phyloP scores from a whole-genome alignment of 2,888 invertebrate species.

The Candidula unifasciata region DNA sequence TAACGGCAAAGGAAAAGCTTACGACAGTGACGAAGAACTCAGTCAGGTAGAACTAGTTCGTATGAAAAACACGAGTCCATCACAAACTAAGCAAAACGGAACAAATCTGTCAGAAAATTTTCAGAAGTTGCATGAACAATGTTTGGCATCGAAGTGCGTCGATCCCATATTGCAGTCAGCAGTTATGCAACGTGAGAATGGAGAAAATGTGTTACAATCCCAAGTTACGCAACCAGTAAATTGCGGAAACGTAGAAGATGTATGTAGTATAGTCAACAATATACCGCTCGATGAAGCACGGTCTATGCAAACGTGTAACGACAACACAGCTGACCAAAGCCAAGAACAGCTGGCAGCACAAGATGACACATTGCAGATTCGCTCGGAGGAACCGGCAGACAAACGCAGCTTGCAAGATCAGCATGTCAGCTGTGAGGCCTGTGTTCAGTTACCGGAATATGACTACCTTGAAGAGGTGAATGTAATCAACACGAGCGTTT shows the following conservation, averaged over 20 bases:
- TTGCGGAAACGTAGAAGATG: background rate
- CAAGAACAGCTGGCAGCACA: background rate
- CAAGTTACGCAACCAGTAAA: background rate
- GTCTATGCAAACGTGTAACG: background rate
- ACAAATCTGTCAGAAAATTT: conserved; percentile 4
- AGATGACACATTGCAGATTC: background rate
- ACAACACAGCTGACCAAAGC: background rate
- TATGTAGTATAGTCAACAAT: background rate
- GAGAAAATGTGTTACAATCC: background rate
- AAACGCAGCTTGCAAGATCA: background rate
- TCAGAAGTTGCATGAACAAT: background rate
- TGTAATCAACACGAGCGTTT: background rate
- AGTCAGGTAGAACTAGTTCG: background rate
- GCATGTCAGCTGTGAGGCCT: conserved; percentile 19
- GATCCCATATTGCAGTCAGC: background rate
- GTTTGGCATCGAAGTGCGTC: background rate
- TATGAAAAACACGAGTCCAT: background rate
- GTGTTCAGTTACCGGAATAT: conserved; percentile 35
- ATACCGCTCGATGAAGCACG: background rate
- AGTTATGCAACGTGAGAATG: background rate
- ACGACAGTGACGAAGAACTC: conserved; percentile 39
- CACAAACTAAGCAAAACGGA: conserved; percentile 6
- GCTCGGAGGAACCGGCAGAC: background rate
- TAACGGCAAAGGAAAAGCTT: background rate
- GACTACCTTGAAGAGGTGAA: conserved; percentile 27